phyloP scores from a whole-genome alignment of 2,888 invertebrate species.

The Lasioglossum marginatum region DNA sequence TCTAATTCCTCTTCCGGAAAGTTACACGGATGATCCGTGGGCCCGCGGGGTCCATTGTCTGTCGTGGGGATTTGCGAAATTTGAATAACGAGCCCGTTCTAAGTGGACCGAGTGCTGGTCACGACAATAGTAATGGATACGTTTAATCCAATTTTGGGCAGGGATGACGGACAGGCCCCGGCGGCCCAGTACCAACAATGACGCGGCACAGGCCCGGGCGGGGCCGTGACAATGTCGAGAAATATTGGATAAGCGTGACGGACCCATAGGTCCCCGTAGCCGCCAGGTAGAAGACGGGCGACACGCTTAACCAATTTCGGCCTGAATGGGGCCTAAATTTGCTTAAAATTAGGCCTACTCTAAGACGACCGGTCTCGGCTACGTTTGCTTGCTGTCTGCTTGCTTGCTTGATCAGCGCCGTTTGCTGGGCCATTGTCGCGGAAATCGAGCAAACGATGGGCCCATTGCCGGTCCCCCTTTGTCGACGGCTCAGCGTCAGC shows the following conservation, averaged over 20 bases:
- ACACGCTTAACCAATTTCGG: conserved; percentile 79
- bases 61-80: conserved; percentile 46
- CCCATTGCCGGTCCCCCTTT: background rate
- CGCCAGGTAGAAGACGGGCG: conserved; percentile 69
- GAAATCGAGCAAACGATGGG: conserved; percentile 33
- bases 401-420: conserved; percentile 35
- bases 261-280: conserved; percentile 29
- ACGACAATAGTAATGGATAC: conserved; percentile 83
- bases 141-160: conserved; percentile 83
- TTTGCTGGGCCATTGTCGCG: conserved; percentile 46
- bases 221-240: conserved; percentile 73
- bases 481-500: background rate
- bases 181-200: conserved; percentile 64
- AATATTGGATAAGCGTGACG: conserved; percentile 80
- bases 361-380: background rate
- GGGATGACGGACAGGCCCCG: conserved; percentile 50
- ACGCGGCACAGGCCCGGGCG: conserved; percentile 47
- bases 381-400: background rate
- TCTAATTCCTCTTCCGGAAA: conserved; percentile 61
- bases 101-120: conserved; percentile 25
- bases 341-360: conserved; percentile 76
- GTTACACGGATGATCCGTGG: conserved; percentile 62
- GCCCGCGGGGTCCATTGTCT: conserved; percentile 36
- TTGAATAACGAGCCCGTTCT: conserved; percentile 49
- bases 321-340: conserved; percentile 74